Conservation (phyloP, 2,888 invertebrate species). For the Elysia crispata region DNA sequence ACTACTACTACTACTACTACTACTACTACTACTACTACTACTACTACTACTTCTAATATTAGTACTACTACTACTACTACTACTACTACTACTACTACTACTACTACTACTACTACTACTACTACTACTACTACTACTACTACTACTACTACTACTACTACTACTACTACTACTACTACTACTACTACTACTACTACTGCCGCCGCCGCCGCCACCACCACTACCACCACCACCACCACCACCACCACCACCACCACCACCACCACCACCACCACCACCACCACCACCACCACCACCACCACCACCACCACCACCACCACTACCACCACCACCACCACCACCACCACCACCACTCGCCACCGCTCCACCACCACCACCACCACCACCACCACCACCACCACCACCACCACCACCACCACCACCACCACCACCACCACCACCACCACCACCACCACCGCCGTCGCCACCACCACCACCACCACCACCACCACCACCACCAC, state of each 20-base stretch:
- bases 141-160: constrained; percentile 49
- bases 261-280: background rate
- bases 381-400: background rate
- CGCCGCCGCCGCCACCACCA: constrained; percentile 39
- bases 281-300: background rate
- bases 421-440: constrained; percentile 18
- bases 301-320: background rate
- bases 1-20: constrained; percentile 15
- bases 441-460: constrained; percentile 12
- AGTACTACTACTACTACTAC: constrained; percentile 38
- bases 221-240: background rate
- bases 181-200: constrained; percentile 46
- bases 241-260: background rate
- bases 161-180: constrained; percentile 45
- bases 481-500: background rate
- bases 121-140: constrained; percentile 48
- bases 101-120: constrained; percentile 36
- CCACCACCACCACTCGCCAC: too few relatives aligned
- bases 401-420: background rate
- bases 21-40: constrained; percentile 1
- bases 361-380: too few relatives aligned
- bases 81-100: constrained; percentile 19
- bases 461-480: background rate
- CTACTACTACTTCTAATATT: too few relatives aligned
- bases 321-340: background rate